phyloP scores from a whole-genome alignment of 2,797 vertebrate genomes.

The Sebastolobus alascanus region DNA sequence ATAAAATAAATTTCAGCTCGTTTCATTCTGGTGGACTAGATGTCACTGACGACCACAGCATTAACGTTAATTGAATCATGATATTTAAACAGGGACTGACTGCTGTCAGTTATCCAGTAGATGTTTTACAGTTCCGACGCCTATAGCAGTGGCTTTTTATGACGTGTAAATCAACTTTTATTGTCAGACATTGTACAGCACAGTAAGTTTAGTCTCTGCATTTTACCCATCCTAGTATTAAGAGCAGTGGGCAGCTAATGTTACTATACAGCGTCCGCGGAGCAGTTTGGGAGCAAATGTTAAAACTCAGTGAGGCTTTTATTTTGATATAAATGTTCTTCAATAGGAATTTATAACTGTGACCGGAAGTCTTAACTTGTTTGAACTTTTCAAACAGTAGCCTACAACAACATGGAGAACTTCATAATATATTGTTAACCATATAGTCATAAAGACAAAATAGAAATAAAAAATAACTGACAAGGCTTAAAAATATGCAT shows the following conservation, averaged over 20 bases:
- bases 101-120: not conserved
- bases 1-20: not conserved
- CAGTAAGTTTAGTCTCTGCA: not conserved
- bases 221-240: not conserved
- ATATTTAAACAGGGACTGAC: not conserved
- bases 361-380: not conserved
- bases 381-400: not conserved
- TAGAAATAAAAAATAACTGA: not conserved
- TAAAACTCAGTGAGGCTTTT: not conserved
- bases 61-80: not conserved
- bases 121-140: no score
- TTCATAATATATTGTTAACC: not conserved
- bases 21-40: not conserved
- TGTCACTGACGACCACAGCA: not conserved
- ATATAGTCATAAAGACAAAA: not conserved
- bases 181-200: not conserved
- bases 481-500: no score
- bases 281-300: not conserved
- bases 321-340: not conserved
- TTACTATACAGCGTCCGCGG: no score
- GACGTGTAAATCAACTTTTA: no score
- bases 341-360: not conserved
- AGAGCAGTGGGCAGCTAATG: not conserved
- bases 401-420: not conserved
- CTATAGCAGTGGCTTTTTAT: no score